Evolutionary conservation across 2,888 invertebrate species (phyloP), one percentile per base, ranked within the genome.

Genomic region (Taenaris catops): DNA sequence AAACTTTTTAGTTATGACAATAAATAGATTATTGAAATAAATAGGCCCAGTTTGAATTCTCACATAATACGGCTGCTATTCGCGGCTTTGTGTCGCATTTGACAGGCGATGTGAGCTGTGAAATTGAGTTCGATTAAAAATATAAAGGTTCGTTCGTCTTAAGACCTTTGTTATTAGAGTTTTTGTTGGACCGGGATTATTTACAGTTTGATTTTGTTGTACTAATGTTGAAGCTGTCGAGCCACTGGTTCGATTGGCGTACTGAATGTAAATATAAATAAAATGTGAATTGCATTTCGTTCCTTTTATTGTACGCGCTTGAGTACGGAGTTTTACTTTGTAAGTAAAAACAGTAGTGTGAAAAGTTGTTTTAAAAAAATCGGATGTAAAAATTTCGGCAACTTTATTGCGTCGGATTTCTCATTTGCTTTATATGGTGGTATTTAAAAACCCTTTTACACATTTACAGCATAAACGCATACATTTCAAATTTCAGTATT

Each of bases 1-100:
- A 75, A 72, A 75, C 65, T 79, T 84, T 81, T 84, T 79, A 79
- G 76, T 75, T 31, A 67, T 79, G 67, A 81, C 83, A 84, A 84
- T 83, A 86, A 83, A 83, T 83, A 83, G 81, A 83, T 83, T 83
- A 81, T 74, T 75, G 71, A 70, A 80, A 84, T 83, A 84, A 84
- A 86, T 83, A 83, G 83, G 75, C 68, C 71, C 75, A 74, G 81
- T 78, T 73, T 65, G 72, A 69, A 65, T 69, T 73, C 69, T 64
- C 63, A 62, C 63, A 73, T 78, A 81, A 81, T 78, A 62, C 73
- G 68, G 66, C 66, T 73, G 61, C 75, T 67, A 72, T 80, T 80
- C 70, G 70, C 68, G 66, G 86, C 84, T 86, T 84, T 83, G 60
- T 72, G 86, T 84, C 86, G 72, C 52, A 41, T 70, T 67, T 86